Evolutionary conservation across 2,797 vertebrate species (phyloP).

Genomic region (Echeneis naucrates): DNA sequence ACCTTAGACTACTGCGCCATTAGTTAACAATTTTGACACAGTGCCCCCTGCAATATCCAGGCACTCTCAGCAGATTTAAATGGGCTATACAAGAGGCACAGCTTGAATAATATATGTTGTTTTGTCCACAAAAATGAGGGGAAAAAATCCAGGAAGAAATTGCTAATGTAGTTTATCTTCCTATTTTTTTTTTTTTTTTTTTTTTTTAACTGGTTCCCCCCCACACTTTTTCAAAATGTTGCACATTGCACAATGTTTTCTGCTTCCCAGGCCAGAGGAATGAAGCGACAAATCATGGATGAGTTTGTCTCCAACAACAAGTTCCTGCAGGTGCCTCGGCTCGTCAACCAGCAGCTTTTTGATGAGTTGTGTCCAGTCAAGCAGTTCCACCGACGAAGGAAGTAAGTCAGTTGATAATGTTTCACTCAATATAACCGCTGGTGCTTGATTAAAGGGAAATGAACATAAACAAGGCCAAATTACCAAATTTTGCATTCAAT

Average conservation of each 20-base stretch:
- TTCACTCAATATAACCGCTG: not conserved
- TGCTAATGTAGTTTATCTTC: not conserved
- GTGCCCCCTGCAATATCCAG: not conserved
- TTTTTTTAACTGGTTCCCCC: no score
- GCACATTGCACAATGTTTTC: no score
- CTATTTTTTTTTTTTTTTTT: conserved; percentile 1
- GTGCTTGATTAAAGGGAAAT: not conserved
- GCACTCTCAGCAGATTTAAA: not conserved
- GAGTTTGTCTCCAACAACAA: conserved; percentile 96
- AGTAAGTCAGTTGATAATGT: conserved; percentile 62
- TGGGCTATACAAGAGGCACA: not conserved
- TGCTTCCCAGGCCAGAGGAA: conserved; percentile 86
- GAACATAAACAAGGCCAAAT: not conserved
- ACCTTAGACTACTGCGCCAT: not conserved
- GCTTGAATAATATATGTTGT: not conserved
- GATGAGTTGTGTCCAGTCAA: conserved; percentile 95
- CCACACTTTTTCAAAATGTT: not conserved
- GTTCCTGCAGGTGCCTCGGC: conserved; percentile 91
- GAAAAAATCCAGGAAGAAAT: not conserved
- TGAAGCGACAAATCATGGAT: conserved; percentile 94
- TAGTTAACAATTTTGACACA: not conserved
- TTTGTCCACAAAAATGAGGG: not conserved
- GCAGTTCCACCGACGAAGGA: conserved; percentile 92
- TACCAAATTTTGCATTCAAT: not conserved
- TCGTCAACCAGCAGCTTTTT: conserved; percentile 94